Base-by-base conservation (phyloP, 2,113 vertebrate species). In the Taxidea taxus region DNA sequence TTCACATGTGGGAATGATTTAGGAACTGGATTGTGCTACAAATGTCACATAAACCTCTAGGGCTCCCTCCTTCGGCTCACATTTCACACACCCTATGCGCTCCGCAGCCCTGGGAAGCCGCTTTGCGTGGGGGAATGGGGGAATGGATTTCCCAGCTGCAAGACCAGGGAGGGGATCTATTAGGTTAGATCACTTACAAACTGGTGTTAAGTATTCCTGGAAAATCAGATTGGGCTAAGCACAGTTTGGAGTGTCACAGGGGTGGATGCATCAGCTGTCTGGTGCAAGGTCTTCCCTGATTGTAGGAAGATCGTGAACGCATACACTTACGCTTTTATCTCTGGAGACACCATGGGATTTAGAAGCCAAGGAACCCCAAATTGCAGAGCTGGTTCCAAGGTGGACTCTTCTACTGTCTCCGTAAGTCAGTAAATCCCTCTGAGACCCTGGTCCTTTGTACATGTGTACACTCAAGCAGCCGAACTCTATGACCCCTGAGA, bases 281-380 rank as follows among this genome's bases (percentile, higher is more conserved):
- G 18, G 56, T 4, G 37, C 37, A 2, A 70, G 68, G 9, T 3
- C 8, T 12, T 12, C 20, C 29, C 2, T 7, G 60, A 42, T 4
- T 27, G 9, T 4, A 14, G 72, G 4, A 47, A 25, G n/a, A 12
- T 7, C 1, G 23, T 7, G 29, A 54, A 11, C 0, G 0, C 20
- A 49, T 23, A 21, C 47, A 51, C 20, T 21, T 31, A 21, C 23
- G 39, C 37, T 68, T 37, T 47, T 62, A 10, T 34, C 37, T 23
- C 8, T 13, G 37, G 62, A 51, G 62, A 86, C 0, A 0, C 23
- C 49, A 12, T 9, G 12, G 29, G 39, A n/a, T 25, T 2, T 20
- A 42, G 54, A 51, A 16, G 51, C 20, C 58, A 23, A 15, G 42
- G 82, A 31, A 37, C 20, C 84, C 37, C 10, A 1, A 12, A 10